Base-by-base conservation (phyloP, 1,140 invertebrate genomes). In the Micrasema longulum region DNA sequence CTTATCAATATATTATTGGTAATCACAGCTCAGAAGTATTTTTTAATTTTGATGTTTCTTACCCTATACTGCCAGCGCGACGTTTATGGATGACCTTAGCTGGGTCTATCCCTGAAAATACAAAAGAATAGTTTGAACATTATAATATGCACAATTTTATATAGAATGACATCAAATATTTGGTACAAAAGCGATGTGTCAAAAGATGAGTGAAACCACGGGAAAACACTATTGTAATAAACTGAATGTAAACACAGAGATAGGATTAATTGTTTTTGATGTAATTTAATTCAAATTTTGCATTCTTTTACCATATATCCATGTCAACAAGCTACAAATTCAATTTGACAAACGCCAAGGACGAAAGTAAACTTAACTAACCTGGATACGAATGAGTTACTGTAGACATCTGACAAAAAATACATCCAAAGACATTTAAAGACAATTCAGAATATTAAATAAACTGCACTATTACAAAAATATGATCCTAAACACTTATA, bases 41-140 rank as follows among this genome's bases (percentile, higher is more conserved):
- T n/a, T n/a, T n/a, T n/a, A n/a, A n/a, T n/a, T 22, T 53, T 12
- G 26, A 31, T n/a, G 14, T 55, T 23, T 79, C 82, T 83, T 76
- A 84, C 84, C 84, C 84, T 82, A 85, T 81, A 83, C 84, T 85
- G 78, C 82, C 84, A 80, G 83, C 83, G 76, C 82, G 82, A 83
- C 84, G 84, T 80, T 85, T 85, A 81, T 85, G 82, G 81, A 84
- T 82, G 80, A 84, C 83, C 80, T 85, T 84, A 79, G 83, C 79
- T 83, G 84, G 84, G 82, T 85, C 84, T 84, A 81, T 82, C 83
- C 83, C 84, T 85, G 77, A 70, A 82, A 81, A 69, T 72, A 77
- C 47, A 77, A 63, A 71, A 50, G 69, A 67, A 10, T 5, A 6
- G 22, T 14, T 9, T 36, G 26, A 41, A 10, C 14, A 31, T 31